A percentile compares a stretch with the other conserved stretches of the same genome.
Conservation (phyloP, 2,888 invertebrate genomes). For the Acrocera orbiculus region DNA sequence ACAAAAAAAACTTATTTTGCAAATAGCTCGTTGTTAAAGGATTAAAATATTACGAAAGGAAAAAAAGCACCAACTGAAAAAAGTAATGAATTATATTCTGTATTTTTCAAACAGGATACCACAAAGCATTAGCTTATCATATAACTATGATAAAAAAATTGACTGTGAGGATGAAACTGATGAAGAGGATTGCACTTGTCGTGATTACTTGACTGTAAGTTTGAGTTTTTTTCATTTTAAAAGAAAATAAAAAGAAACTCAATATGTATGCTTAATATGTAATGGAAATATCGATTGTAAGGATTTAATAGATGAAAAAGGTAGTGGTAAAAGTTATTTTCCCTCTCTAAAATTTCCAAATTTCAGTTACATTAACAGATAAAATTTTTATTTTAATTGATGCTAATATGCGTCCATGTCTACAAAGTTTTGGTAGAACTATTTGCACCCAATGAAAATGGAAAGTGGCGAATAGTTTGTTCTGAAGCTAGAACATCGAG, state of each 20-base stretch:
- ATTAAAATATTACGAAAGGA: too few species aligned
- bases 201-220: conserved; percentile 40
- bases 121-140: conserved; percentile 41
- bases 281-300: conserved; percentile 57
- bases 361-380: conserved; percentile 49
- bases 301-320: conserved; percentile 55
- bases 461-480: conserved; percentile 50
- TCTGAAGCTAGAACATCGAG: conserved; percentile 24
- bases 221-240: neutral
- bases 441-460: conserved; percentile 40
- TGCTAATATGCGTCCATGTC: conserved; percentile 39
- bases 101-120: conserved; percentile 46
- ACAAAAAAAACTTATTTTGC: too few species aligned
- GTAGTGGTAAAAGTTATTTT: conserved; percentile 41
- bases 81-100: too few species aligned
- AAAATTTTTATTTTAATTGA: conserved; percentile 42
- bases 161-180: conserved; percentile 76
- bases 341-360: conserved; percentile 4
- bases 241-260: conserved; percentile 3
- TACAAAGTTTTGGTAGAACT: conserved; percentile 44
- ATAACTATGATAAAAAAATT: conserved; percentile 46
- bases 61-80: too few species aligned
- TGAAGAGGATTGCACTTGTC: conserved; percentile 53
- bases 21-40: too few species aligned
- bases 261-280: conserved; percentile 43